A percentile compares a stretch with the other conserved stretches of the same genome.
Evolutionary conservation across 1,140 invertebrate species (phyloP).

Genomic region (Ceratitis capitata): DNA sequence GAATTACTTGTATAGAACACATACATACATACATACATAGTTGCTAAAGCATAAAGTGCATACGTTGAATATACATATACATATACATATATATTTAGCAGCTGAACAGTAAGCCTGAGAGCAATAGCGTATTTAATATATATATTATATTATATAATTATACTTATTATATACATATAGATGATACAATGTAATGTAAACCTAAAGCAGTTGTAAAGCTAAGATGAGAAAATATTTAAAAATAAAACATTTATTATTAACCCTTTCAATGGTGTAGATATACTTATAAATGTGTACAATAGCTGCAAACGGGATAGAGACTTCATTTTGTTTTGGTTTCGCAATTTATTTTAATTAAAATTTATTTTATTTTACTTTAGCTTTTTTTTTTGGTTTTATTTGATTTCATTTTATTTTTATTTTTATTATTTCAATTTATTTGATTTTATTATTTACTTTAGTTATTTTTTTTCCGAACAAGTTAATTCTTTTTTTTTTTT

Average conservation of each 20-base stretch:
- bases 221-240: neutral
- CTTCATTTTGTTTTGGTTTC: neutral
- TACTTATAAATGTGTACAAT: neutral
- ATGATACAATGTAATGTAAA: conserved; percentile 19
- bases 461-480: no score
- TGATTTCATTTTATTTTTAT: neutral
- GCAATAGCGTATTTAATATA: conserved; percentile 3
- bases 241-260: neutral
- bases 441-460: no score
- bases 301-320: neutral
- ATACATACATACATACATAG: neutral
- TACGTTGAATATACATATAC: neutral
- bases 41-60: neutral
- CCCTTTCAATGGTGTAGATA: neutral
- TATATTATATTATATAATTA: neutral
- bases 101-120: neutral
- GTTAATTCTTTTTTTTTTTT: no score
- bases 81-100: no score
- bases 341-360: neutral
- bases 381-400: neutral
- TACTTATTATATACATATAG: neutral
- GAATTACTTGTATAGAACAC: neutral
- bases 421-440: no score
- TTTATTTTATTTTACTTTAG: neutral
- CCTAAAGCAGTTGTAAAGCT: neutral